These are phyloP conservation scores for Xenopus petersii DNA, from an alignment of 2,797 vertebrate species.

Conservation along the genomic window DNA sequence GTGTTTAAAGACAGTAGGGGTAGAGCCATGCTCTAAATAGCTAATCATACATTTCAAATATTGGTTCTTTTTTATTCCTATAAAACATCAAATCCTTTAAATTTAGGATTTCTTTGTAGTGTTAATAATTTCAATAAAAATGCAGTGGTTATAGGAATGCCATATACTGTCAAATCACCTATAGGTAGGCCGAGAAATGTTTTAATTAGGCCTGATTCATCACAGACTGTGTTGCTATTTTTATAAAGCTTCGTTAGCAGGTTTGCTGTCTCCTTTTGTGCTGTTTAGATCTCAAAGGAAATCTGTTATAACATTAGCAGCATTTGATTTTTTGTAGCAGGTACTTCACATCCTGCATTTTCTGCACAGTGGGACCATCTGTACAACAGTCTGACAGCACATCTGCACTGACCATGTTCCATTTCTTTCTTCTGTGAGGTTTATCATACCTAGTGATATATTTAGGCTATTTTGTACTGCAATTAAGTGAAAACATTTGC, in stretches of 20 bases:
- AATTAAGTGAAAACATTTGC: constrained; percentile 21
- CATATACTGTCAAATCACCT: not conserved
- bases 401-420: constrained; percentile 32
- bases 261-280: constrained; percentile 33
- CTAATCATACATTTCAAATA: too few relatives aligned
- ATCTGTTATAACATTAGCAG: constrained; percentile 44
- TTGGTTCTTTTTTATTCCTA: too few relatives aligned
- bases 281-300: constrained; percentile 48
- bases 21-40: too few relatives aligned
- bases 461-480: constrained; percentile 34
- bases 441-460: constrained; percentile 38
- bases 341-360: constrained; percentile 41
- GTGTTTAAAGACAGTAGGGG: too few relatives aligned
- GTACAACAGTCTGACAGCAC: constrained; percentile 40
- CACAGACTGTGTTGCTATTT: constrained; percentile 42
- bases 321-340: constrained; percentile 40
- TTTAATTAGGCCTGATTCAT: constrained; percentile 20
- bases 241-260: constrained; percentile 46
- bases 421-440: constrained; percentile 3
- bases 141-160: too few relatives aligned
- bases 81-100: too few relatives aligned
- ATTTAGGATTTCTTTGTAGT: too few relatives aligned
- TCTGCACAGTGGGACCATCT: constrained; percentile 42
- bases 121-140: too few relatives aligned
- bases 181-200: not conserved